These are phyloP conservation scores for Andrena dorsata DNA, from an alignment of 2,888 invertebrate species.

Conservation along the genomic window DNA sequence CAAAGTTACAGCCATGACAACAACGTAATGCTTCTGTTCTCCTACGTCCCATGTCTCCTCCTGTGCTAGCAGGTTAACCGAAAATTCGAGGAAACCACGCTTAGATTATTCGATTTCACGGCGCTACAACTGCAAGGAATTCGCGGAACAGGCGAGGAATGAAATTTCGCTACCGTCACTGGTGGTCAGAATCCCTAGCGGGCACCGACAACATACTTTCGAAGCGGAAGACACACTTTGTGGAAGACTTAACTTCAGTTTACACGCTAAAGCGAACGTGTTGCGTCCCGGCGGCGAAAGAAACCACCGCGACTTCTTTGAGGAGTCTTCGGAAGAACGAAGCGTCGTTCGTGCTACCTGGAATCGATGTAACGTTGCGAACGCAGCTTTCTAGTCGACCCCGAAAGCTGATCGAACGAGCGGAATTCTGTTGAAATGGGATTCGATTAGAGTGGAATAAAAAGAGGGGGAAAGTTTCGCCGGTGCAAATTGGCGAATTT, in stretches of 20 bases:
- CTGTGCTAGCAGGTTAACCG: too few species aligned
- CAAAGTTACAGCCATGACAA: not conserved
- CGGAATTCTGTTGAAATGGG: not conserved
- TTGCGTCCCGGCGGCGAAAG: conserved; percentile 28
- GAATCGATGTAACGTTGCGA: not conserved
- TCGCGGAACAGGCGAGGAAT: conserved; percentile 14
- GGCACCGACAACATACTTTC: conserved; percentile 10
- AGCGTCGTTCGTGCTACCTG: conserved; percentile 2
- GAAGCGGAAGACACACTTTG: conserved; percentile 22
- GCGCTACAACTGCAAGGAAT: conserved; percentile 16
- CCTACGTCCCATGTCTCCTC: not conserved
- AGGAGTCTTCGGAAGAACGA: conserved; percentile 6
- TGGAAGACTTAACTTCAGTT: conserved; percentile 39
- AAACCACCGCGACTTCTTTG: conserved; percentile 2
- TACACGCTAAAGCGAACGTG: conserved; percentile 34
- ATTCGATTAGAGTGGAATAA: conserved; percentile 2
- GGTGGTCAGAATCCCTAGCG: not conserved
- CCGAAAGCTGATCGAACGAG: not conserved
- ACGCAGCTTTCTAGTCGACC: not conserved
- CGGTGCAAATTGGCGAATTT: not conserved
- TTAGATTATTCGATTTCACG: conserved; percentile 17
- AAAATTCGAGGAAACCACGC: not conserved
- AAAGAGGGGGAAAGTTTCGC: not conserved
- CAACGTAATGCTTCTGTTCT: not conserved
- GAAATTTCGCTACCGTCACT: conserved; percentile 24